Base-by-base conservation (phyloP, 2,888 invertebrate species). In the Xanthorhoe designata region DNA sequence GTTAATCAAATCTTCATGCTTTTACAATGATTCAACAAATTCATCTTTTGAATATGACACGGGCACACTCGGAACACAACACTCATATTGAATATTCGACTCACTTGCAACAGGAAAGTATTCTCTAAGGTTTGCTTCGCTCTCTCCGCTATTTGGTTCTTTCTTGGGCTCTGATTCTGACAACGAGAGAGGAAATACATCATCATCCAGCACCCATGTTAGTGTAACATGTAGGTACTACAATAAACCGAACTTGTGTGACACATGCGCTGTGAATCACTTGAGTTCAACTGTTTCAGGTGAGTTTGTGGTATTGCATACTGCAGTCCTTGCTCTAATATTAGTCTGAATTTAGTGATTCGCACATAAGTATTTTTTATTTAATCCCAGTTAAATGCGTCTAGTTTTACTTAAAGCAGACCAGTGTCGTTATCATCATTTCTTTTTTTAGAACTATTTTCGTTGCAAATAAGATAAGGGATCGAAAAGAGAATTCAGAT, bases 31-130 rank as follows among this genome's bases (percentile, higher is more conserved):
- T 17, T 15, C 7, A 17, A 7, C 17, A 47, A 17, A 15, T 35
- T 17, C 9, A 42, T 58, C 35, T 75, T n/a, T 83, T 85, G 83
- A 79, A 83, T 81, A 75, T 69, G 80, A 80, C 87, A 84, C 81
- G 75, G 62, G 68, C 63, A 59, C 66, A 68, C 64, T 68, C 24
- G n/a, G 70, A 58, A 76, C 75, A 78, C 79, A 80, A 72, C 73
- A 79, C 18, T 35, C 17, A 50, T 81, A 77, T 80, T 77, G 69
- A 78, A 85, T 85, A 79, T 76, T 75, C 72, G 77, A 93, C 92
- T 93, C 92, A 93, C 92, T 92, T 93, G 92, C 78, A 89, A 72
- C 91, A 93, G 92, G 91, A 91, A 92, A 88, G 85, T 91, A 89
- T 89, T 92, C 77, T 92, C 92, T 91, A 93, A 89, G 64, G 90